Percentiles rank a stretch among this genome's conserved stretches.
Evolutionary conservation across 2,797 vertebrate species (phyloP).

Genomic region (Cercopithecus diana): DNA sequence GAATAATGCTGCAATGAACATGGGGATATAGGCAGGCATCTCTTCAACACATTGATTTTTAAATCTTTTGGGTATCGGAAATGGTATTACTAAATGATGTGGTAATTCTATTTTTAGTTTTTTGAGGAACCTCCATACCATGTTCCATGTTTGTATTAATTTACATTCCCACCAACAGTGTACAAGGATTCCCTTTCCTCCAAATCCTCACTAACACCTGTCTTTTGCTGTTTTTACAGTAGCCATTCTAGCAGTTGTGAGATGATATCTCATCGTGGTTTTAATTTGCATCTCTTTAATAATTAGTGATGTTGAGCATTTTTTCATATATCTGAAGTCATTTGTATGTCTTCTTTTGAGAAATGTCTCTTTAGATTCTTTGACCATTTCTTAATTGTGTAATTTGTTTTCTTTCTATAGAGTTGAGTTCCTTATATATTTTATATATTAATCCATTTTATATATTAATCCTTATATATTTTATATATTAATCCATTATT

Average conservation of each 20-base stretch:
- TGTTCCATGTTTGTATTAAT: background rate
- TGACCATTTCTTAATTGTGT: background rate
- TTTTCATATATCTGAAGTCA: background rate
- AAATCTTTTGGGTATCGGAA: background rate
- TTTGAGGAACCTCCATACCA: background rate
- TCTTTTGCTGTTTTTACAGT: background rate
- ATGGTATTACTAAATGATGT: background rate
- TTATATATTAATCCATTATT: background rate
- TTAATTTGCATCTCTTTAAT: background rate
- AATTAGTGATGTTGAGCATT: background rate
- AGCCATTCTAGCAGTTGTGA: background rate
- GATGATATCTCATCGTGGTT: background rate
- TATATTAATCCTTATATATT: background rate
- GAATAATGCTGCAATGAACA: background rate
- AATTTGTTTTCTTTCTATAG: background rate
- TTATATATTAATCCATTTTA: background rate
- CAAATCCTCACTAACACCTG: background rate
- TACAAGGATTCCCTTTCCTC: background rate
- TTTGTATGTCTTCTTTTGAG: background rate
- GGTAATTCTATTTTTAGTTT: background rate
- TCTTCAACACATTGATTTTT: background rate
- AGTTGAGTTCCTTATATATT: background rate
- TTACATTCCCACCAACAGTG: background rate
- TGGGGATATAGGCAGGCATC: background rate
- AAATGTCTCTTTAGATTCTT: background rate